Conservation (phyloP, 37 sponge, comb jelly and placozoan genomes). For the Hexactinellida sp. region DNA sequence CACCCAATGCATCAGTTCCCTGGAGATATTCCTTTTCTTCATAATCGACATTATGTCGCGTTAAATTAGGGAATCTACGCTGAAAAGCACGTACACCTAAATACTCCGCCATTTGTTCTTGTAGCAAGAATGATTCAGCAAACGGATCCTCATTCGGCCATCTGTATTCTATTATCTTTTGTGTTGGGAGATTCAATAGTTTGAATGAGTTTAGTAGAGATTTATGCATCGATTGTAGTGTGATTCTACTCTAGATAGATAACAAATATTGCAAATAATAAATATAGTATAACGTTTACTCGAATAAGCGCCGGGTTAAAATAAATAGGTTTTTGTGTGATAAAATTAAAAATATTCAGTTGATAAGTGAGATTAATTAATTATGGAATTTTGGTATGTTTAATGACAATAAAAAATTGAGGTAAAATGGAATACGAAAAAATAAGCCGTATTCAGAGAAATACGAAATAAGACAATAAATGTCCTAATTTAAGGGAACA, state of each 20-base stretch:
- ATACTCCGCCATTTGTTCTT: constrained; percentile 82
- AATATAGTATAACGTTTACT: too few relatives aligned
- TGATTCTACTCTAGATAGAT: neutral
- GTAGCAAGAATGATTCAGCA: constrained; percentile 69
- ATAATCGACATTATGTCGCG: neutral
- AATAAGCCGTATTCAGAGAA: too few relatives aligned
- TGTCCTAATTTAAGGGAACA: too few relatives aligned
- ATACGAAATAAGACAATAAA: too few relatives aligned
- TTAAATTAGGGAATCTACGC: constrained; percentile 57
- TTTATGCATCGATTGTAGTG: neutral
- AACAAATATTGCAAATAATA: neutral
- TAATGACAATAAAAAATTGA: too few relatives aligned
- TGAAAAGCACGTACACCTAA: constrained; percentile 67
- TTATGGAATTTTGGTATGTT: too few relatives aligned
- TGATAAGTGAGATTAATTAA: too few relatives aligned
- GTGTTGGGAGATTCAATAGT: constrained; percentile 29
- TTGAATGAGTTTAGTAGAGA: neutral
- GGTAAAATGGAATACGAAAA: too few relatives aligned
- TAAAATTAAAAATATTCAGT: too few relatives aligned
- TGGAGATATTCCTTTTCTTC: constrained; percentile 20
- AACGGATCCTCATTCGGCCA: constrained; percentile 55
- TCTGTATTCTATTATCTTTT: constrained; percentile 67
- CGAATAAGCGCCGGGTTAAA: too few relatives aligned
- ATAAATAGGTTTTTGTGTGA: too few relatives aligned
- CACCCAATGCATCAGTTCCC: neutral